These are phyloP conservation scores for Drosophila pseudoananassae DNA, from an alignment of 1,140 invertebrate species.

Conservation along the genomic window DNA sequence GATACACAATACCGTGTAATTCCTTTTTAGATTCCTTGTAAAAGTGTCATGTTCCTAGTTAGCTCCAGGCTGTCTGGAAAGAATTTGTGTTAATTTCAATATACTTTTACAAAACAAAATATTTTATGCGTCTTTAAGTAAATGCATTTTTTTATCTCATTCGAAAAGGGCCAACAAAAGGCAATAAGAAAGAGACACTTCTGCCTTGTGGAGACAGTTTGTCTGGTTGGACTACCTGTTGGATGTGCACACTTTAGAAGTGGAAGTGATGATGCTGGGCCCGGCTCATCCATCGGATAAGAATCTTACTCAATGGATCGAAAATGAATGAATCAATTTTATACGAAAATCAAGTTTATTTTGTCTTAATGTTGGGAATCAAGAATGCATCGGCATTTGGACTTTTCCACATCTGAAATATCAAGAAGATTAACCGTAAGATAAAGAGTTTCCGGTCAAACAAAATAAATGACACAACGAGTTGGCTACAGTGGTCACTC, in stretches of 20 bases:
- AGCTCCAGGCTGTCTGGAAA: not conserved
- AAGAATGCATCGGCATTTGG: conserved; percentile 66
- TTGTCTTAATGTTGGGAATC: conserved; percentile 63
- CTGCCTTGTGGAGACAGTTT: conserved; percentile 52
- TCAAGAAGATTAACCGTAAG: conserved; percentile 72
- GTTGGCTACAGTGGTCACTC: conserved; percentile 41
- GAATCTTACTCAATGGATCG: conserved; percentile 60
- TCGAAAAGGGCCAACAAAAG: not conserved
- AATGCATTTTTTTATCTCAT: not conserved
- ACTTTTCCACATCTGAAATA: conserved; percentile 62
- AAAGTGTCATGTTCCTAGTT: not conserved
- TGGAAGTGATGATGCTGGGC: conserved; percentile 27
- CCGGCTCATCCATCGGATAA: conserved; percentile 39
- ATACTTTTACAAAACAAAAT: not conserved
- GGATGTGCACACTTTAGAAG: conserved; percentile 29
- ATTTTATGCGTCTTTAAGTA: not conserved
- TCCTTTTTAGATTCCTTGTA: not conserved
- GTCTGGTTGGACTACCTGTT: conserved; percentile 54
- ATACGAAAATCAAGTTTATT: conserved; percentile 54
- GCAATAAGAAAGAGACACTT: conserved; percentile 1
- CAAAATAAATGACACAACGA: conserved; percentile 58
- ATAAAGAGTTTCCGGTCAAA: conserved; percentile 76
- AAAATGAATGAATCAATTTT: conserved; percentile 69
- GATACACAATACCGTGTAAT: conserved; percentile 14
- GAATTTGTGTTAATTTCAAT: not conserved